Evolutionary conservation across 2,113 vertebrate species (phyloP).

Genomic region (Oncorhynchus mykiss): DNA sequence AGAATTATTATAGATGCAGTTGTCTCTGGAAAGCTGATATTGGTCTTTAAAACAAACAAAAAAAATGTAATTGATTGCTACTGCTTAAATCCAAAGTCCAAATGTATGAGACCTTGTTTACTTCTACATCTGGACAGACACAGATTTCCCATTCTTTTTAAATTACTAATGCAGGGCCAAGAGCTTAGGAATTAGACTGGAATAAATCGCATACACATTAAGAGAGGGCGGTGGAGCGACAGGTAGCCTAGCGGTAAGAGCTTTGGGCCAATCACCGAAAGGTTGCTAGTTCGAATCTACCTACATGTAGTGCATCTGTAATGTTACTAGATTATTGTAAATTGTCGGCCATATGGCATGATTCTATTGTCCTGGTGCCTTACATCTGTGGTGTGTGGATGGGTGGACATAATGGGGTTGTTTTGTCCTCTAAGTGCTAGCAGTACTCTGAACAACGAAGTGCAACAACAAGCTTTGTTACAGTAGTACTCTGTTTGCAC

Average conservation of each 20-base stretch:
- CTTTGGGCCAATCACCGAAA: no score
- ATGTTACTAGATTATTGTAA: conserved; percentile 73
- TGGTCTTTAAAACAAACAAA: conserved; percentile 37
- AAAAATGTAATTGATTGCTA: conserved; percentile 74
- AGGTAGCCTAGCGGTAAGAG: no score
- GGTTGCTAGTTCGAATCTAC: background rate
- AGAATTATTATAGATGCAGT: conserved; percentile 50
- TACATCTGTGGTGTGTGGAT: conserved; percentile 53
- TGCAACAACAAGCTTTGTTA: conserved; percentile 67
- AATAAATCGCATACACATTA: conserved; percentile 71
- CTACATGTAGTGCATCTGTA: conserved; percentile 25
- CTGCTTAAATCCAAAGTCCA: conserved; percentile 71
- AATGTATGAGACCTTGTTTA: conserved; percentile 64
- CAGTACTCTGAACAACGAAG: conserved; percentile 56
- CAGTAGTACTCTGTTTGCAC: conserved; percentile 44
- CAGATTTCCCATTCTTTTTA: conserved; percentile 72
- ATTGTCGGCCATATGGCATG: conserved; percentile 71
- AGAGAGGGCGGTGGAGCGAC: conserved; percentile 54
- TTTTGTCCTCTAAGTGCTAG: conserved; percentile 72
- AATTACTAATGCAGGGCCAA: conserved; percentile 77
- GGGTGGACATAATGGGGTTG: conserved; percentile 61
- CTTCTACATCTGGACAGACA: conserved; percentile 70
- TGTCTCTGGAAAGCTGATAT: conserved; percentile 57
- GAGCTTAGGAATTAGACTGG: conserved; percentile 75
- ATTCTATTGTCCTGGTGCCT: conserved; percentile 66